phyloP scores from a whole-genome alignment of 1,140 invertebrate species.

The Procambarus clarkii region DNA sequence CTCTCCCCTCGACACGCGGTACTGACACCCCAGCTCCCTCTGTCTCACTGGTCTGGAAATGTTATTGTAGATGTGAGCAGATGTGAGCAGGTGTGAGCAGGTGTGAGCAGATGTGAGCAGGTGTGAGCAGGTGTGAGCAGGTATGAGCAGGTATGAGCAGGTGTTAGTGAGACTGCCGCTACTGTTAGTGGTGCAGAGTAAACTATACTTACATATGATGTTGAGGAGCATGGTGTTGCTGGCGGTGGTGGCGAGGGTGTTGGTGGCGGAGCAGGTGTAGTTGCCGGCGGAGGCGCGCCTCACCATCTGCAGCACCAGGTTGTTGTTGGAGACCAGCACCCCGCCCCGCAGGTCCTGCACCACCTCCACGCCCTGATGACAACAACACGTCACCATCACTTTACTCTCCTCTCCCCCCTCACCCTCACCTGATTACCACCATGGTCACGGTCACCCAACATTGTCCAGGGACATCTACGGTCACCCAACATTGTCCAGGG shows the following conservation, averaged over 20 bases:
- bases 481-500: background rate
- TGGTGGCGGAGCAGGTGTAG: conserved; percentile 83
- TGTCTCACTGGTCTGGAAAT: too few relatives aligned
- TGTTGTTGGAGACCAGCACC: conserved; percentile 82
- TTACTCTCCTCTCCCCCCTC: background rate
- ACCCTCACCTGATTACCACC: background rate
- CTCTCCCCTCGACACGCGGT: too few relatives aligned
- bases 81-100: too few relatives aligned
- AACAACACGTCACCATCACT: background rate
- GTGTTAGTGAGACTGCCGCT: too few relatives aligned
- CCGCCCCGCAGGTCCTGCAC: conserved; percentile 81
- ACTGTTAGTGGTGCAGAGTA: too few relatives aligned
- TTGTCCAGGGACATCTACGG: background rate
- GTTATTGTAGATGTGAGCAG: too few relatives aligned
- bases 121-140: too few relatives aligned
- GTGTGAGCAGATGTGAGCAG: too few relatives aligned
- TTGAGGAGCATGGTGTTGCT: conserved; percentile 79
- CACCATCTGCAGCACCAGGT: conserved; percentile 82
- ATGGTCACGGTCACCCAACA: background rate
- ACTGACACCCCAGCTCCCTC: too few relatives aligned
- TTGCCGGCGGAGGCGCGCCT: conserved; percentile 80
- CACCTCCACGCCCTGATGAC: conserved; percentile 77
- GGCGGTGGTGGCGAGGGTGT: conserved; percentile 79
- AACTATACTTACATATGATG: conserved; percentile 80
- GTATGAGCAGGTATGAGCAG: too few relatives aligned